Evolutionary conservation across 2,797 vertebrate genomes (phyloP).

Genomic region (Acrossocheilus fasciatus): DNA sequence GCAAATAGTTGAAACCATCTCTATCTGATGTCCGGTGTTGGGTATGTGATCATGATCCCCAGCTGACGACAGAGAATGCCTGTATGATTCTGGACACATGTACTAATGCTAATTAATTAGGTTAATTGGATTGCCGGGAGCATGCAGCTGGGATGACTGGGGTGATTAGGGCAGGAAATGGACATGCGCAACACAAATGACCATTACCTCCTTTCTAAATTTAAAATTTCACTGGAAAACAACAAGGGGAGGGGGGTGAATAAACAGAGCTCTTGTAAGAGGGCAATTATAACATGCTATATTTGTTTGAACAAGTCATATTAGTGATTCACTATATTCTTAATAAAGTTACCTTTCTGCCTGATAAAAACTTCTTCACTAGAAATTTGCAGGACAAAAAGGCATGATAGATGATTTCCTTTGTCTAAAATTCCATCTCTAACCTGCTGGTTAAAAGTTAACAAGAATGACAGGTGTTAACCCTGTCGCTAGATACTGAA

Average conservation of each 20-base stretch:
- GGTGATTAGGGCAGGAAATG: constrained; percentile 16
- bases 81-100: background rate
- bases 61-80: background rate
- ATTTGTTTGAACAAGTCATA: background rate
- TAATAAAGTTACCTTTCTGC: background rate
- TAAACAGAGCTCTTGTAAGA: background rate
- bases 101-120: constrained; percentile 28
- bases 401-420: background rate
- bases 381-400: background rate
- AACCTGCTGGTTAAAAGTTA: background rate
- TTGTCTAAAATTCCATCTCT: background rate
- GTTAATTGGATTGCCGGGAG: constrained; percentile 25
- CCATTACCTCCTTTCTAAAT: background rate
- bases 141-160: constrained; percentile 19
- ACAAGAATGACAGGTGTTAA: background rate
- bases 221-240: background rate
- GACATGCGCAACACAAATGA: background rate
- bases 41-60: background rate
- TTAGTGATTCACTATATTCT: background rate
- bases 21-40: background rate
- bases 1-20: background rate
- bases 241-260: background rate
- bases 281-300: background rate
- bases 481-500: background rate
- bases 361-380: background rate